A percentile compares a stretch with the other conserved stretches of the same genome.
phyloP scores from a whole-genome alignment of 1,140 invertebrate genomes.

The Dinothrombium tinctorium region DNA sequence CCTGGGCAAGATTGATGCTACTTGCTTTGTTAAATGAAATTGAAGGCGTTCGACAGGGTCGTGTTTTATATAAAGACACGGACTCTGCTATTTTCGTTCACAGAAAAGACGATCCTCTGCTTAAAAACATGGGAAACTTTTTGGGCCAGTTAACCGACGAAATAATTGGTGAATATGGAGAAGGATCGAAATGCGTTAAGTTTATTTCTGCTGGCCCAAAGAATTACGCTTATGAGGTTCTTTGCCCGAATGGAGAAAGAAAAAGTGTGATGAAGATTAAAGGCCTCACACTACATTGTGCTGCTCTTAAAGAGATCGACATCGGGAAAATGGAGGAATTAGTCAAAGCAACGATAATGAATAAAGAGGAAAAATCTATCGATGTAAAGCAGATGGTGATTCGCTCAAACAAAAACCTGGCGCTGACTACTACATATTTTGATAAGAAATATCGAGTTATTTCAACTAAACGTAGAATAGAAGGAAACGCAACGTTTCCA shows the following conservation, averaged over 20 bases:
- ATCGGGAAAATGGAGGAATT: no score
- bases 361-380: no score
- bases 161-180: no score
- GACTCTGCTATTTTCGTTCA: background rate
- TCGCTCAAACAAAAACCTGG: no score
- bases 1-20: background rate
- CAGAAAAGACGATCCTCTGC: background rate
- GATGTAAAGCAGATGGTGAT: no score
- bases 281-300: no score
- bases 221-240: conserved; percentile 6
- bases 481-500: no score
- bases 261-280: background rate
- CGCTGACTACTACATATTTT: no score
- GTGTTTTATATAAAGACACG: conserved; percentile 1
- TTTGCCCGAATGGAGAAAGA: background rate
- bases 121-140: background rate
- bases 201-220: conserved; percentile 1
- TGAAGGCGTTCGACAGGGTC: background rate
- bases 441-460: no score
- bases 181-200: background rate
- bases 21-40: background rate
- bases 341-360: no score
- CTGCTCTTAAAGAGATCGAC: no score
- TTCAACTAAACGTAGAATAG: no score
- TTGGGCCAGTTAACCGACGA: conserved; percentile 8